Base-by-base conservation (phyloP, 1,140 invertebrate genomes). In the Papilio aristodemus region DNA sequence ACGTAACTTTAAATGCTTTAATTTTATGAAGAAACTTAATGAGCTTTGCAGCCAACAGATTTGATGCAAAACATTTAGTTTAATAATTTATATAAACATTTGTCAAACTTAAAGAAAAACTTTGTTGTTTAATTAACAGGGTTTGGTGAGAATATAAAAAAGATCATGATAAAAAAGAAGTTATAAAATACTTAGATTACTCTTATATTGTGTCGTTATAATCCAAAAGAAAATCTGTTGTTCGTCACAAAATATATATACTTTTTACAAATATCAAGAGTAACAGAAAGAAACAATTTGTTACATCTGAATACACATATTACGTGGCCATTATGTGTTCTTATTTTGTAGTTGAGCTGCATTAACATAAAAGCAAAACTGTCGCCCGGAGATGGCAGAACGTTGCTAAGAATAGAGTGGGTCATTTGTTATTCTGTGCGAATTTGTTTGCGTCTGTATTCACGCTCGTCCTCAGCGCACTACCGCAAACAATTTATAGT, bases 321-420 rank as follows among this genome's bases (percentile, higher is more conserved):
- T 32, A 50, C 19, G 46, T 50, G 46, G 17, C 8, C 19, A 50
- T 50, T 50, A 32, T 32, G 27, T 32, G 27, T 32, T 32, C 2
- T 32, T 32, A 50, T 46, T 19, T 9, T 46, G 14, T 46, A 46
- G 17, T 50, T 50, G 41, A 14, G 14, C 3, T 43, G 46, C 46
- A 50, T 50, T 50, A 50, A 50, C 19, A 50, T 50, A 50, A 50
- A 22, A 50, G 46, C 1, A 50, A 22, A 50, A 10, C 46, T 50
- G 46, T 50, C 46, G 19, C 46, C 46, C 17, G 1, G 19, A 50
- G 46, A 50, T 50, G 46, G 46, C 46, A 50, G 17, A 0, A 50
- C 17, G 17, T 50, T 50, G 46, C 46, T 50, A 50, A 50, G 22
- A 50, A 19, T 50, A 50, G 46, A 50, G 46, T 50, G 19, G 9